Evolutionary conservation across 2,113 vertebrate genomes (phyloP).

Genomic region (Macquaria ambigua): DNA sequence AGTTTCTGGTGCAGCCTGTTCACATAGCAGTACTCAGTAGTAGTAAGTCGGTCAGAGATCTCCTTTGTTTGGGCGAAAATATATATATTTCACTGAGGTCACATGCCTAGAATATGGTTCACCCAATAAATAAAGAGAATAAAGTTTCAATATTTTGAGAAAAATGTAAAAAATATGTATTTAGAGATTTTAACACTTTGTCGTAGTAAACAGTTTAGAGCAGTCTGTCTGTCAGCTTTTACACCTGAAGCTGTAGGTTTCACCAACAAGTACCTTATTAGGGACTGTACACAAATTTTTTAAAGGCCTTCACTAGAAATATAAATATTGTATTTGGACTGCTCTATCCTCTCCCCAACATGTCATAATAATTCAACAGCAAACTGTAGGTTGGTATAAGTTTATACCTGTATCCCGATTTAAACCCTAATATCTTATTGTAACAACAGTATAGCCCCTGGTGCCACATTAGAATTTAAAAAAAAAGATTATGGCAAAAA

Average conservation of each 20-base stretch:
- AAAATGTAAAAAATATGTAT: background rate
- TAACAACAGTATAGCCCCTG: too few species aligned
- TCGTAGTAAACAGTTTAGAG: background rate
- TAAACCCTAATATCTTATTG: too few species aligned
- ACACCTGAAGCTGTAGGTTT: background rate
- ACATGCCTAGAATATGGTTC: background rate
- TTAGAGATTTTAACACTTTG: too few species aligned
- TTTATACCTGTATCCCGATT: too few species aligned
- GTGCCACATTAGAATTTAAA: too few species aligned
- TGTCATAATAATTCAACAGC: background rate
- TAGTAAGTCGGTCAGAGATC: background rate
- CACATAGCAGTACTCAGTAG: background rate
- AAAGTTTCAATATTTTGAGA: background rate
- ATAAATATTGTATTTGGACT: background rate
- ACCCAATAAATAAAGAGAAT: background rate
- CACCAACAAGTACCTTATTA: background rate
- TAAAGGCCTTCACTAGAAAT: background rate
- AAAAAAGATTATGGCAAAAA: too few species aligned
- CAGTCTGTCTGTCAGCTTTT: background rate
- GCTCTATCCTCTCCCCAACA: background rate
- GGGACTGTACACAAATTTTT: background rate
- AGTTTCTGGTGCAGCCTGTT: background rate
- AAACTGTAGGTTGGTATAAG: too few species aligned
- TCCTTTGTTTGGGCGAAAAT: too few species aligned
- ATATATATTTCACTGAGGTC: background rate